phyloP scores from a whole-genome alignment of 2,797 vertebrate species.

The Carapus acus region DNA sequence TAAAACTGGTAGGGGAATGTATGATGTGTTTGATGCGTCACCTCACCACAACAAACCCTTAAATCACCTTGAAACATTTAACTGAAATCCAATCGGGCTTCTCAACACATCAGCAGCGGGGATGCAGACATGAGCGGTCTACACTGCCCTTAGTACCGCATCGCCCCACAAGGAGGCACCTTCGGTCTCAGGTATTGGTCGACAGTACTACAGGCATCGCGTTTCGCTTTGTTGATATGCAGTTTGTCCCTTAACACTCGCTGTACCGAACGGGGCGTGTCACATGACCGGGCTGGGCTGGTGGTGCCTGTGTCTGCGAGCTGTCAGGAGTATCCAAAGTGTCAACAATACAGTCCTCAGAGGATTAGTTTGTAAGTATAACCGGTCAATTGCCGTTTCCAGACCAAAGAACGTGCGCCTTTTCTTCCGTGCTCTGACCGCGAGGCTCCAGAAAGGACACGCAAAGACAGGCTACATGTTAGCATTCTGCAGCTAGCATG shows the following conservation, averaged over 20 bases:
- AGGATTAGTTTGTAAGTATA: slow-evolving; percentile 36
- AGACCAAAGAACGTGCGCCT: neutral
- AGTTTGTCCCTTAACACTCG: slow-evolving; percentile 39
- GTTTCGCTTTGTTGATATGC: neutral
- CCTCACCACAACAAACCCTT: too few relatives aligned
- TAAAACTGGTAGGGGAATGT: too few relatives aligned
- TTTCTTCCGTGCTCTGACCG: neutral
- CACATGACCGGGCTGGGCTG: slow-evolving; percentile 64
- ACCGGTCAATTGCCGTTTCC: neutral
- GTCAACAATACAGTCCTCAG: slow-evolving; percentile 21
- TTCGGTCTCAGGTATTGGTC: too few relatives aligned
- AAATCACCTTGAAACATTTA: too few relatives aligned
- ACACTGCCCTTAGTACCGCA: too few relatives aligned
- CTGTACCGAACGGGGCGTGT: slow-evolving; percentile 34
- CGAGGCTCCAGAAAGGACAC: neutral
- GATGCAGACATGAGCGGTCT: too few relatives aligned
- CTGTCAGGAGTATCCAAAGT: slow-evolving; percentile 54
- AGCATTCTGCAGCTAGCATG: slow-evolving; percentile 54
- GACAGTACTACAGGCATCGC: neutral
- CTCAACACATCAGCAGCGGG: too few relatives aligned
- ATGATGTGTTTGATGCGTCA: too few relatives aligned
- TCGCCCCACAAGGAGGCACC: too few relatives aligned
- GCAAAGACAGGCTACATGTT: slow-evolving; percentile 26
- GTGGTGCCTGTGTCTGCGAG: slow-evolving; percentile 41
- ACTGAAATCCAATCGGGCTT: too few relatives aligned